Percentiles rank a stretch among this genome's conserved stretches.
Evolutionary conservation across 2,797 vertebrate species (phyloP).

Genomic region (Ciconia nigra): DNA sequence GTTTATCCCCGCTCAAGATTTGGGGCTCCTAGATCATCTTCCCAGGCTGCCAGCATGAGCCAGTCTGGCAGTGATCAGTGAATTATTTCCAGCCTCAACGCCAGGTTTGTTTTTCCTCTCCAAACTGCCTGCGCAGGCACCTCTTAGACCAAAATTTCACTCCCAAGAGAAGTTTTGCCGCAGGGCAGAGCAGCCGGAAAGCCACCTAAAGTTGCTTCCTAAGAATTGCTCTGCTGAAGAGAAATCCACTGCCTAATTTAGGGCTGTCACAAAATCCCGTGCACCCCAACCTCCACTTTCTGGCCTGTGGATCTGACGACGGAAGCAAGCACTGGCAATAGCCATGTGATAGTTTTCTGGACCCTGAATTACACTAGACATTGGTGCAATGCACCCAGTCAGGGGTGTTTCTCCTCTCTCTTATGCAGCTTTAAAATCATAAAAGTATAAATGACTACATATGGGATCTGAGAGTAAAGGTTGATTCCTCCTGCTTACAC

Average conservation of each 20-base stretch:
- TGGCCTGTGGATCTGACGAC: fast-evolving
- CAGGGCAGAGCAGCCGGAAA: not conserved
- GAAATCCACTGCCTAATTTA: not conserved
- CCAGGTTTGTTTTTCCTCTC: not conserved
- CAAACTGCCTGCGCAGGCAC: not conserved
- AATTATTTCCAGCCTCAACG: not conserved
- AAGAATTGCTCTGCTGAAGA: not conserved
- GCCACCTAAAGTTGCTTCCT: not conserved
- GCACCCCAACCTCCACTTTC: not conserved
- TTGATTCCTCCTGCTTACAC: not conserved
- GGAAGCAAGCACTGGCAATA: not conserved
- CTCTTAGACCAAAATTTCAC: not conserved
- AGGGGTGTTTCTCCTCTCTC: not conserved
- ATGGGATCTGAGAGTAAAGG: not conserved
- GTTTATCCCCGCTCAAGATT: not conserved
- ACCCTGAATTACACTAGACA: not conserved
- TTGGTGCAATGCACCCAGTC: not conserved
- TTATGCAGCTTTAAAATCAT: not conserved
- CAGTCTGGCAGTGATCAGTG: fast-evolving
- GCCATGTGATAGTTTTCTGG: not conserved
- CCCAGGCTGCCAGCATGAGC: not conserved
- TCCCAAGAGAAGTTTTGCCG: not conserved
- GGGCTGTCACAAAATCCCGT: not conserved
- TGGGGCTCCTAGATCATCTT: not conserved
- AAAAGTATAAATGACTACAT: not conserved